Evolutionary conservation across 2,888 invertebrate genomes (phyloP).

Genomic region (Lithophane ornitopus): DNA sequence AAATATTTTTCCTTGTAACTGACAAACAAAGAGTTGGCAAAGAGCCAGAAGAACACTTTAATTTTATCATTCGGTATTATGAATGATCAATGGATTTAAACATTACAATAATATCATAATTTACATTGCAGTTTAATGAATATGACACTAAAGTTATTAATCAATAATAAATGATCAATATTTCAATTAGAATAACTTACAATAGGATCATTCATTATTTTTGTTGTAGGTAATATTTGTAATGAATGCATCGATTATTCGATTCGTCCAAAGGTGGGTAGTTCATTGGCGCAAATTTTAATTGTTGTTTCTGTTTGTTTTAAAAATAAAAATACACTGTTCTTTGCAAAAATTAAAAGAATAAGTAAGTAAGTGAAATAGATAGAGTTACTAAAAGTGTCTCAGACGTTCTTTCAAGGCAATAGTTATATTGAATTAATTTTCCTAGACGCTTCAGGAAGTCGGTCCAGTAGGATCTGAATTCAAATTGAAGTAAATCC

Average conservation of each 20-base stretch:
- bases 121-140: background rate
- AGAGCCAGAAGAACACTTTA: slow-evolving; percentile 62
- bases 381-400: background rate
- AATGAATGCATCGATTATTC: background rate
- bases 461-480: background rate
- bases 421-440: too few species aligned
- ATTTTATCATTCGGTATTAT: slow-evolving; percentile 52
- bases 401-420: background rate
- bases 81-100: slow-evolving; percentile 30
- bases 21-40: slow-evolving; percentile 70
- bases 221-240: background rate
- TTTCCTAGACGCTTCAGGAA: background rate
- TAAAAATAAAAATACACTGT: background rate
- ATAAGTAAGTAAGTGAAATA: background rate
- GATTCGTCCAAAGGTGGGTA: background rate
- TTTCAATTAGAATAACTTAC: background rate
- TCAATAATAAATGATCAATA: background rate
- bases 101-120: slow-evolving; percentile 16
- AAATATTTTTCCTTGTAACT: slow-evolving; percentile 61
- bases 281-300: background rate
- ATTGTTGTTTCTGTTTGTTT: too few species aligned
- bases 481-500: background rate
- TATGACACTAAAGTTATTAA: background rate
- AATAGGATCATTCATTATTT: background rate
- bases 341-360: background rate